These are phyloP conservation scores for Micrasema longulum DNA, from an alignment of 1,140 invertebrate species.

Conservation along the genomic window DNA sequence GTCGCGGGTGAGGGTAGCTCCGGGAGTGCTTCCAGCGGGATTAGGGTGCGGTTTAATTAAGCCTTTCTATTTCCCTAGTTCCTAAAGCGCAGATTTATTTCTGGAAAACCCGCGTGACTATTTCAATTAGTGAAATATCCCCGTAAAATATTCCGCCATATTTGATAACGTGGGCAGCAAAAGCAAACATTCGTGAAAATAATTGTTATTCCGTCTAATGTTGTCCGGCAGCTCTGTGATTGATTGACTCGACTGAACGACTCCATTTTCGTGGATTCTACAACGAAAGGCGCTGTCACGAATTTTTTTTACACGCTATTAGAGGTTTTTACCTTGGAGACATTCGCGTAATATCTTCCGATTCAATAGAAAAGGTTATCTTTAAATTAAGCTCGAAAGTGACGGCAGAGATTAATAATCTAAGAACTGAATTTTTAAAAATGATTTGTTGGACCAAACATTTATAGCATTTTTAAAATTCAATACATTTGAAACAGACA, in stretches of 20 bases:
- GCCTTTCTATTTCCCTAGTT: slow-evolving; percentile 41
- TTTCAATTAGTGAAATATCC: slow-evolving; percentile 33
- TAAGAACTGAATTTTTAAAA: neutral
- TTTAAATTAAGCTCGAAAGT: neutral
- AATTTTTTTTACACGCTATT: neutral
- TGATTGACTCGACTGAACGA: slow-evolving; percentile 5
- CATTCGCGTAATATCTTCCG: neutral
- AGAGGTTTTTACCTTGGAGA: neutral
- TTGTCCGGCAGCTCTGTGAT: slow-evolving; percentile 24
- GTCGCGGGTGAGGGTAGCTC: neutral
- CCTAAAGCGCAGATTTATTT: slow-evolving; percentile 31
- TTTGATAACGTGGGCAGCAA: neutral
- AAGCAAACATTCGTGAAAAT: slow-evolving; percentile 5
- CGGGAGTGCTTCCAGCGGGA: slow-evolving; percentile 44
- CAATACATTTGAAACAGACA: neutral
- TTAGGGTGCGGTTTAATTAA: slow-evolving; percentile 52
- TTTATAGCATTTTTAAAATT: neutral
- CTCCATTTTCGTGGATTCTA: slow-evolving; percentile 21
- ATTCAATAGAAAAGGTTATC: neutral
- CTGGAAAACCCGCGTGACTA: slow-evolving; percentile 14
- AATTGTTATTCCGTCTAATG: slow-evolving; percentile 24
- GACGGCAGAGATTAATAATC: neutral
- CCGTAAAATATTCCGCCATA: slow-evolving; percentile 13
- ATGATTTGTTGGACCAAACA: neutral
- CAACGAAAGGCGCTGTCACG: neutral